phyloP scores from a whole-genome alignment of 2,113 vertebrate species.

The Anarrhichthys ocellatus region DNA sequence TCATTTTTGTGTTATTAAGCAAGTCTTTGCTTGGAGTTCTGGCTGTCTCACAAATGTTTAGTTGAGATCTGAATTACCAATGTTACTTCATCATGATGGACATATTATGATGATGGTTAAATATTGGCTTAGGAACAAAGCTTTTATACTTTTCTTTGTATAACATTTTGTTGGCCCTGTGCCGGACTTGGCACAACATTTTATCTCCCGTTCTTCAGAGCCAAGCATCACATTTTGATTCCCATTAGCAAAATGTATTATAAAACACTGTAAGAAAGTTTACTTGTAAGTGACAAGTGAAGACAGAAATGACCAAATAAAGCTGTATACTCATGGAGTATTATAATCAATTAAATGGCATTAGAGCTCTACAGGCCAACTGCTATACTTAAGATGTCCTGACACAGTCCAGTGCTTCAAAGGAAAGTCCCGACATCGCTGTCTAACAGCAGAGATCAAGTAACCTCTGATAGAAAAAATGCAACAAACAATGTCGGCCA shows the following conservation, averaged over 20 bases:
- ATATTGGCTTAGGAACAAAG: background rate
- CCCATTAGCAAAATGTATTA: background rate
- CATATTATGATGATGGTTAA: background rate
- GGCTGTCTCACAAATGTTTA: background rate
- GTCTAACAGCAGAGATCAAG: conserved; percentile 21
- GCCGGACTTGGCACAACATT: background rate
- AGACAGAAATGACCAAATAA: background rate
- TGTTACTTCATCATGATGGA: background rate
- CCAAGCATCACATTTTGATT: background rate
- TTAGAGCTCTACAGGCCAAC: background rate
- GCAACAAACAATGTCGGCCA: conserved; percentile 38
- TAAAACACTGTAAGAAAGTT: background rate
- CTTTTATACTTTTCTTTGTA: background rate
- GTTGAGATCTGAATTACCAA: background rate
- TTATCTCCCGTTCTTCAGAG: background rate
- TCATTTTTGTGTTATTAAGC: background rate
- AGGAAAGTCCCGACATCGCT: background rate
- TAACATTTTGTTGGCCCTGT: background rate
- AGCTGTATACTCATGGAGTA: background rate
- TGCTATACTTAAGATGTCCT: background rate
- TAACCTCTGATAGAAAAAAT: conserved; percentile 44
- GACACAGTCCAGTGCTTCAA: background rate
- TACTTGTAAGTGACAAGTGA: background rate
- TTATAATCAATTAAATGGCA: conserved; percentile 7
- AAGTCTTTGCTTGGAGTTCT: no score